A percentile compares a stretch with the other conserved stretches of the same genome.
Evolutionary conservation across 2,888 invertebrate genomes (phyloP).

Genomic region (Hydraecia micacea): DNA sequence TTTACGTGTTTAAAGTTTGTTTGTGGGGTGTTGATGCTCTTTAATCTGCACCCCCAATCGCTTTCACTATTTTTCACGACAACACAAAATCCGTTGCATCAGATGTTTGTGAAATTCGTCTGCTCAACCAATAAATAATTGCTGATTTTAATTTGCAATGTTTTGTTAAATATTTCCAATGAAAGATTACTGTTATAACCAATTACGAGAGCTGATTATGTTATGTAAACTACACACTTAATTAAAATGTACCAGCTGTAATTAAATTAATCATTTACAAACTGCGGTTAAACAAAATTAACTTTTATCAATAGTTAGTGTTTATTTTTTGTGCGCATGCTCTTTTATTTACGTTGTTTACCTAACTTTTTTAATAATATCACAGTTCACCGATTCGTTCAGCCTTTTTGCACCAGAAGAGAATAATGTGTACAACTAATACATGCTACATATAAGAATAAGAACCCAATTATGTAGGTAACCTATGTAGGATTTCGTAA

Average conservation of each 20-base stretch:
- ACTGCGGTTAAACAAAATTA: conserved; percentile 5
- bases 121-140: not conserved
- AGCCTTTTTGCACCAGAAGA: conserved; percentile 20
- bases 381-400: conserved; percentile 11
- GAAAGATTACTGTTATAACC: not conserved
- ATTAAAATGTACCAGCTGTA: conserved; percentile 22
- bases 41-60: not conserved
- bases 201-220: not conserved
- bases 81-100: not conserved
- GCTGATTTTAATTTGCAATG: not conserved
- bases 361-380: conserved; percentile 4
- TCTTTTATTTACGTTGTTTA: conserved; percentile 9
- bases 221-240: conserved; percentile 18
- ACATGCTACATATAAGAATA: not conserved
- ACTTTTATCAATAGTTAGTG: conserved; percentile 6
- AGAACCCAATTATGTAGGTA: not conserved
- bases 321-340: not conserved
- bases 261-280: not conserved
- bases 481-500: not conserved
- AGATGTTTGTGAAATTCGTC: not conserved
- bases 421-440: not conserved
- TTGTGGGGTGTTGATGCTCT: not conserved
- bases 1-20: too few species aligned
- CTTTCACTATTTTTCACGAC: not conserved
- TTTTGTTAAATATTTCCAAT: not conserved